Base-by-base conservation (phyloP, 2,888 invertebrate genomes). In the Acanthosepion lycidas region DNA sequence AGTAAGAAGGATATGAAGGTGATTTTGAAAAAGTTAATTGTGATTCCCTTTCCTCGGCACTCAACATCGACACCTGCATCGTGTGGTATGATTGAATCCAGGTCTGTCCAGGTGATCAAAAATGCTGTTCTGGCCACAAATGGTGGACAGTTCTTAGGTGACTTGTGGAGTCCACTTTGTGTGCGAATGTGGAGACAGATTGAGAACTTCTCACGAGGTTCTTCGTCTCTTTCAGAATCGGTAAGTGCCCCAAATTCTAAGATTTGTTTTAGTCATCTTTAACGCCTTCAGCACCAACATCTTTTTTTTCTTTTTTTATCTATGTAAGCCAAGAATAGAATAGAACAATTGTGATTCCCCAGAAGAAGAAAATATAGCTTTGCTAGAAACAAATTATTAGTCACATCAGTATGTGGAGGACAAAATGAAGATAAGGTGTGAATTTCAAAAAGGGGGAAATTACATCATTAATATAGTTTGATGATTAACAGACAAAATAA, bases 141-240 rank as follows among this genome's bases (percentile, higher is more conserved):
- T 51, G 92, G 92, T 51, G 51, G 49, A 8, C 49, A 92, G 49
- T 92, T 92, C n/a, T 51, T 92, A 20, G 92, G 92, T 20, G 92
- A 92, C 92, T 51, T 51, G 49, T 92, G 92, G 92, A 92, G 92
- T 92, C 92, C 49, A 92, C 92, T 92, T 48, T 92, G 92, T 51
- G 51, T 51, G 28, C 92, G 51, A 51, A 49, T 92, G 92, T 92
- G 92, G 92, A 49, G 51, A 49, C 92, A 92, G 51, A 92, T 92
- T 92, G 92, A 92, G 51, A 78, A 78, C 78, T 78, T 18, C 78
- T 78, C 78, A n/a, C 78, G n/a, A 28, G 78, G 78, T 78, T 78
- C 78, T 78, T 78, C n/a, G n/a, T 78, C 78, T 78, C 78, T 78
- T 78, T 78, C 78, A 78, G 78, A 78, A 78, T 78, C 78, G 78